Evolutionary conservation across 2,888 invertebrate genomes (phyloP), one percentile per base, ranked within the genome.

Genomic region (Agriopis aurantiaria): DNA sequence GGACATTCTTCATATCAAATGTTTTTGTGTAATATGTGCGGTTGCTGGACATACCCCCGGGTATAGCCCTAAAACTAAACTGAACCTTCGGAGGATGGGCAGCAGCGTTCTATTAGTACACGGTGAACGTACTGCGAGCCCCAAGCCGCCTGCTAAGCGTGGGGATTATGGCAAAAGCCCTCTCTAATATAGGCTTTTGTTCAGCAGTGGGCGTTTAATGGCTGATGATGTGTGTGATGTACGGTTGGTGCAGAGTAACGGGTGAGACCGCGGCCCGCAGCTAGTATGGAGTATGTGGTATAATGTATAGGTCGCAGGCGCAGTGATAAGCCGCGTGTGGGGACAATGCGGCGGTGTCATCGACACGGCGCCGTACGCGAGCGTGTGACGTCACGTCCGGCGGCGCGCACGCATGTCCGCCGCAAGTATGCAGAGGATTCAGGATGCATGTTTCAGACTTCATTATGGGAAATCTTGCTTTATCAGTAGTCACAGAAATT

Each of bases 311-410:
- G 64, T 45, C 61, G 48, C 64, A 61, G 60, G 61, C 69, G 64
- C 57, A 57, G n/a, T 60, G 74, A 71, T 70, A 73, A 69, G 63
- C 59, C 63, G 74, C 74, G 77, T 78, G 76, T 69, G 69, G 53
- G 77, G 72, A 83, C 84, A 84, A 78, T 80, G 82, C 77, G 77
- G 68, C 75, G 65, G 83, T 82, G 88, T 87, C 87, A 86, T 84
- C 85, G 87, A 87, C 88, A 85, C 83, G 78, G 49, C 60, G 85
- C 82, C 85, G 83, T 84, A 83, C 83, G 81, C 82, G 83, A 81
- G 78, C 78, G 68, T 73, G 73, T 84, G 82, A 82, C 84, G 86
- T 85, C 86, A 86, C 84, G 70, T 86, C 86, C 86, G 84, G 76
- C 69, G 76, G 80, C 82, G 83, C 83, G 59, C 17, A 14, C 58